These are phyloP conservation scores for Cryptoblepharus egeriae DNA, from an alignment of 2,797 vertebrate genomes.

Conservation along the genomic window DNA sequence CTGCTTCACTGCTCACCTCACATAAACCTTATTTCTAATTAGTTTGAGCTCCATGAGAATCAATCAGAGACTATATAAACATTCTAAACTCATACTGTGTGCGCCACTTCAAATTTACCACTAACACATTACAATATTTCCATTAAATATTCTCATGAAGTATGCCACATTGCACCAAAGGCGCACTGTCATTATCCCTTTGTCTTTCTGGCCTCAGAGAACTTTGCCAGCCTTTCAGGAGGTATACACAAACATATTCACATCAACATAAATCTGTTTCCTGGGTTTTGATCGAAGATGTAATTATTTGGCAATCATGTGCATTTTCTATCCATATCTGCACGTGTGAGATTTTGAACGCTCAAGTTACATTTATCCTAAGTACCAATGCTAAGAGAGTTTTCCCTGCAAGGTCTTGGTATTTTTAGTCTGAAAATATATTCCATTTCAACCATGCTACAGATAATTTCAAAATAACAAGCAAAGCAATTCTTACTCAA, in stretches of 20 bases:
- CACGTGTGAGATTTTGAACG: too few species aligned
- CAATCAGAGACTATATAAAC: conserved; percentile 59
- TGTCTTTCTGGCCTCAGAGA: neutral
- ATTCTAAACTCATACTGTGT: conserved; percentile 67
- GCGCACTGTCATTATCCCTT: conserved; percentile 43
- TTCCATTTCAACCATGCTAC: neutral
- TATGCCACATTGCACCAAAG: conserved; percentile 25
- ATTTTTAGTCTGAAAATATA: neutral
- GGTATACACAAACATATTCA: conserved; percentile 1
- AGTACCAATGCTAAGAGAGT: neutral
- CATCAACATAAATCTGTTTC: conserved; percentile 10
- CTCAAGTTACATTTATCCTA: neutral
- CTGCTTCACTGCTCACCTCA: conserved; percentile 47
- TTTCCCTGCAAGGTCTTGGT: neutral
- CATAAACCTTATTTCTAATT: conserved; percentile 72
- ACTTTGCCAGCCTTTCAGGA: conserved; percentile 40
- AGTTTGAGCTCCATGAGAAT: conserved; percentile 59
- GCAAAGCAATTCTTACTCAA: too few species aligned
- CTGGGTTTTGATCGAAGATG: neutral
- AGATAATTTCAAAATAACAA: neutral
- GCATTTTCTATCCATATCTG: neutral
- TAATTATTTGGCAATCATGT: neutral
- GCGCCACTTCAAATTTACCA: conserved; percentile 70
- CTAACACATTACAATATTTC: conserved; percentile 56
- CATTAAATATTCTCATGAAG: conserved; percentile 62